A percentile compares a stretch with the other conserved stretches of the same genome.
These are phyloP conservation scores for Isurus oxyrinchus DNA, from an alignment of 2,113 vertebrate genomes.

Conservation along the genomic window DNA sequence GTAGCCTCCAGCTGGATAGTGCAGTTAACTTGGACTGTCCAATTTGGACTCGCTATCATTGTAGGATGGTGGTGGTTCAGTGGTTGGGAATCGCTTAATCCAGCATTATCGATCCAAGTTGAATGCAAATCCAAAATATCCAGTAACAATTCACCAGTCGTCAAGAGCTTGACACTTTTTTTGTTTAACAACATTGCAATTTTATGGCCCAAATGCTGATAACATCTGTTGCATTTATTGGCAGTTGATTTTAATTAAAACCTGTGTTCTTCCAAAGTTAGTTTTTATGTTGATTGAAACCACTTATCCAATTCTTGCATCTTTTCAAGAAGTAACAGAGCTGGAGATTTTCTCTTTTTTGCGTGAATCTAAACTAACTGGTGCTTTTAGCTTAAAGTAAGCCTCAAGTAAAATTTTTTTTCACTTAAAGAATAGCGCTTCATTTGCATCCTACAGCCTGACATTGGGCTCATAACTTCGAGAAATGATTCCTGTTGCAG, in stretches of 20 bases:
- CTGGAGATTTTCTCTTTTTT: neutral
- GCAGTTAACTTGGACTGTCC: neutral
- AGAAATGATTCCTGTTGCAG: neutral
- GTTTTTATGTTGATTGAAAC: neutral
- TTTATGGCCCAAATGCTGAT: neutral
- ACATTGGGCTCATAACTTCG: neutral
- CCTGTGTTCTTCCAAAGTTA: neutral
- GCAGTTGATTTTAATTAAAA: neutral
- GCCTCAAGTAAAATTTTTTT: neutral
- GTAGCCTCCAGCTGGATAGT: too few relatives aligned
- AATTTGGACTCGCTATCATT: neutral
- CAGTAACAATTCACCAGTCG: neutral
- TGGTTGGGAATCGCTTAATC: too few relatives aligned
- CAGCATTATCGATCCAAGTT: neutral
- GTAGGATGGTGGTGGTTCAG: too few relatives aligned
- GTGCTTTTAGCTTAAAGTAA: neutral
- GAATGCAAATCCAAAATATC: neutral
- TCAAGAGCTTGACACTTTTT: neutral
- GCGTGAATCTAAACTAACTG: neutral
- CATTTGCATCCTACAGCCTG: neutral
- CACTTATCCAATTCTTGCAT: neutral
- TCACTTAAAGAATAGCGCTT: neutral
- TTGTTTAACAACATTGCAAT: neutral
- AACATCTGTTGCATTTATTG: neutral
- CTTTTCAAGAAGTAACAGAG: too few relatives aligned